Evolutionary conservation across 92 coral and sea anemone species (phyloP).

Genomic region (Heliopora coerulea): DNA sequence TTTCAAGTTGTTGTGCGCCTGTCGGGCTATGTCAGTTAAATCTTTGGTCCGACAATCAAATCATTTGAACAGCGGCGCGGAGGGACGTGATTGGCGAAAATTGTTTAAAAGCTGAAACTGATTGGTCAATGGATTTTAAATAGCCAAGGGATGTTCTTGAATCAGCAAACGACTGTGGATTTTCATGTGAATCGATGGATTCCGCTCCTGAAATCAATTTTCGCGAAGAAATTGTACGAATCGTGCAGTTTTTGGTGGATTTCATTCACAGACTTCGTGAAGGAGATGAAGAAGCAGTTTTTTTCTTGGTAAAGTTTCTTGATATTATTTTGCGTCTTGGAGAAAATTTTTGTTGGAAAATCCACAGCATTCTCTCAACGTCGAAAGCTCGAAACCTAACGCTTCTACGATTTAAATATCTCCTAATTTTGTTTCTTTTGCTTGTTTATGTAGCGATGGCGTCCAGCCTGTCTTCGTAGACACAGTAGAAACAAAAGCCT

Average conservation of each 20-base stretch:
- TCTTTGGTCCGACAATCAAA: constrained; percentile 2
- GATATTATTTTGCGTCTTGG: too few species aligned
- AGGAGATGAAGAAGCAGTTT: constrained; percentile 5
- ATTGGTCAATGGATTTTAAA: constrained; percentile 9
- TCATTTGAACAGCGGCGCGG: neutral
- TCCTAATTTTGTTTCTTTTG: neutral
- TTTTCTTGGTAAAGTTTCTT: constrained; percentile 23
- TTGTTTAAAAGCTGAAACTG: neutral
- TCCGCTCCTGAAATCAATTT: neutral
- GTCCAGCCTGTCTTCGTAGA: constrained; percentile 31
- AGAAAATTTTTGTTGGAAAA: too few species aligned
- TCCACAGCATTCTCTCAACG: too few species aligned
- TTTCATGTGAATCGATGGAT: neutral
- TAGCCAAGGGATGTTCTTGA: neutral
- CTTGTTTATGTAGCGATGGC: constrained; percentile 23
- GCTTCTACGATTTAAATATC: too few species aligned
- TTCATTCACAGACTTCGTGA: constrained; percentile 19
- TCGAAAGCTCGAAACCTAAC: too few species aligned
- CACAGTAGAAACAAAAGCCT: constrained; percentile 65
- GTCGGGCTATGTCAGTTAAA: neutral
- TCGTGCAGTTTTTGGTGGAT: constrained; percentile 8
- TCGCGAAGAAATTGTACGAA: constrained; percentile 26
- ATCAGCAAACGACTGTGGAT: neutral
- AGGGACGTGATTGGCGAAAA: constrained; percentile 23
- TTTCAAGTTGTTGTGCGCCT: neutral